phyloP scores from a whole-genome alignment of 1,140 invertebrate species.

The Drosophila murphyi region DNA sequence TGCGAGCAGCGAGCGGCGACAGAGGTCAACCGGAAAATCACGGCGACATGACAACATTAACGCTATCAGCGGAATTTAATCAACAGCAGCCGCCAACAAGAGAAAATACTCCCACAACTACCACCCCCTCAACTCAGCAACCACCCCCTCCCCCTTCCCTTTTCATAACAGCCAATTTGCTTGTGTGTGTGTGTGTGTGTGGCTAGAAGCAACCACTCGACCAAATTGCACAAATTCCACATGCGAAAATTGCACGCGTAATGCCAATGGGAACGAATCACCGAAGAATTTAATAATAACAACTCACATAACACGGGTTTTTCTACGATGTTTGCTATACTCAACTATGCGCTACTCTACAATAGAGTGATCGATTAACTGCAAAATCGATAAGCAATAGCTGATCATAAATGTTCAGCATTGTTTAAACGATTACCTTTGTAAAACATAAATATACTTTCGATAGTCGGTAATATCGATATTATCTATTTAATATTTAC shows the following conservation, averaged over 20 bases:
- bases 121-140: not conserved
- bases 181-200: not conserved
- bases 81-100: constrained; percentile 55
- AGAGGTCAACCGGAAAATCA: constrained; percentile 76
- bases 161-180: too few species aligned
- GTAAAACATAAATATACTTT: too few species aligned
- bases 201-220: constrained; percentile 41
- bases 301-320: not conserved
- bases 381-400: too few species aligned
- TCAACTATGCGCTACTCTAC: too few species aligned
- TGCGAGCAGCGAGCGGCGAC: constrained; percentile 26
- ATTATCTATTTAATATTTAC: too few species aligned
- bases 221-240: constrained; percentile 79
- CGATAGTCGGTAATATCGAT: too few species aligned
- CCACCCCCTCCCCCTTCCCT: constrained; percentile 1
- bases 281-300: constrained; percentile 70
- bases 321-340: too few species aligned
- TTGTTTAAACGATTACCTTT: too few species aligned
- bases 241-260: constrained; percentile 80
- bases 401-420: too few species aligned
- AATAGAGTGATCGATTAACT: too few species aligned
- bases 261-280: constrained; percentile 68
- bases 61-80: constrained; percentile 78
- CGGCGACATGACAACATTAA: constrained; percentile 62
- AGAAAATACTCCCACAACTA: constrained; percentile 17